Conservation (phyloP, 37 sponge, comb jelly and placozoan species). For the Petrosia ficiformis region DNA sequence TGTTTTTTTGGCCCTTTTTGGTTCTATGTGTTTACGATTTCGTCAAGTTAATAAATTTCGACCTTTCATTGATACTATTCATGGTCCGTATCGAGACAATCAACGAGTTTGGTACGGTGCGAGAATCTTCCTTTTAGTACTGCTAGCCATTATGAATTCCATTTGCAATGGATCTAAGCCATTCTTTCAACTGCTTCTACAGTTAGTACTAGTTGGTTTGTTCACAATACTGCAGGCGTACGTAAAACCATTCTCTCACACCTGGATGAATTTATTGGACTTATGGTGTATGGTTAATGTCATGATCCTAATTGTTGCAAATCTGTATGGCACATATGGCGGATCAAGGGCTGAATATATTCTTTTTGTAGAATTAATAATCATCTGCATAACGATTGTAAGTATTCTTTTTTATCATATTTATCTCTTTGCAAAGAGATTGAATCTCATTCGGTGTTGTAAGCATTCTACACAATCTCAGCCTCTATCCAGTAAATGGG, state of each 20-base stretch:
- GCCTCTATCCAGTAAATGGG: too few relatives aligned
- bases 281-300: constrained; percentile 5
- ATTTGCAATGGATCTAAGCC: background rate
- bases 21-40: constrained; percentile 1
- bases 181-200: background rate
- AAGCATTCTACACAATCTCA: too few relatives aligned
- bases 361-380: background rate
- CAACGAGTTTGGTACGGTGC: background rate
- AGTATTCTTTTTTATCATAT: background rate
- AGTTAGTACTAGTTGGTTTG: background rate
- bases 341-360: background rate
- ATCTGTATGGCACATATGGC: background rate
- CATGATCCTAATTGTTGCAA: background rate
- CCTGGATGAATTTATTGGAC: background rate
- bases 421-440: too few relatives aligned
- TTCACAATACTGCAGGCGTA: constrained; percentile 1
- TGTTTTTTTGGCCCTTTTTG: background rate
- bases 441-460: too few relatives aligned
- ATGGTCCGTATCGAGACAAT: background rate
- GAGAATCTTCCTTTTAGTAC: background rate
- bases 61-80: constrained; percentile 14
- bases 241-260: background rate
- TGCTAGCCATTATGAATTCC: background rate
- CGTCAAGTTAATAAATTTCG: constrained; percentile 2
- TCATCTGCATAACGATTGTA: background rate